phyloP scores from a whole-genome alignment of 2,797 vertebrate species.

The Tokudaia tokunoshimensis region DNA sequence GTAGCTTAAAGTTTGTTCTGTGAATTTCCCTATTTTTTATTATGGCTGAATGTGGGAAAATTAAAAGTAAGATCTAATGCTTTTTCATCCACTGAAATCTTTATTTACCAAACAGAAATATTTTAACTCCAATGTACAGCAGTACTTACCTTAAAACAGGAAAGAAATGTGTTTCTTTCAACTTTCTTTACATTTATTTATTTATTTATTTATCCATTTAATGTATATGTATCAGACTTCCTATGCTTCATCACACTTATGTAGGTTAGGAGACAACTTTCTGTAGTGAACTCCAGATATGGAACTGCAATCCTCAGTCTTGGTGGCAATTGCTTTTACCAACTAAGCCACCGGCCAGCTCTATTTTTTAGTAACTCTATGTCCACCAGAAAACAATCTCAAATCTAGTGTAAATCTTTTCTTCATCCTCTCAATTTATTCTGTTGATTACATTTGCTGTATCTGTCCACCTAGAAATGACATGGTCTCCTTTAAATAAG shows the following conservation, averaged over 20 bases:
- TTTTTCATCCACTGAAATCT: conserved; percentile 1
- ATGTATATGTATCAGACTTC: neutral
- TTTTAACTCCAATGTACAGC: neutral
- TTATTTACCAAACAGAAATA: conserved; percentile 21
- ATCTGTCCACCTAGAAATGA: conserved; percentile 84
- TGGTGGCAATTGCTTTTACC: neutral
- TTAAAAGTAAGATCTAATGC: neutral
- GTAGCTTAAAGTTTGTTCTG: conserved; percentile 2
- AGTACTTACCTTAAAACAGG: neutral
- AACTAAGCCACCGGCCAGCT: neutral
- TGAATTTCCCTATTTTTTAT: neutral
- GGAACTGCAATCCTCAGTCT: neutral
- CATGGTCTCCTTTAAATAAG: conserved; percentile 78
- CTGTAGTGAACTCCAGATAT: neutral
- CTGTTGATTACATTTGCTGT: conserved; percentile 84
- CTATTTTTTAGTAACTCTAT: neutral
- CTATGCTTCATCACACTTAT: no score
- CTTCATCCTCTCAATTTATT: conserved; percentile 84
- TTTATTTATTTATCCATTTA: neutral
- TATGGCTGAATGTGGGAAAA: neutral
- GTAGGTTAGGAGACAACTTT: neutral
- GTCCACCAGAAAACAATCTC: conserved; percentile 82
- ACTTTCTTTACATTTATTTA: neutral
- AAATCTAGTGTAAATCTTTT: conserved; percentile 77
- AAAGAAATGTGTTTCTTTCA: neutral